Evolutionary conservation across 2,113 vertebrate genomes (phyloP), one percentile per base, ranked within the genome.

Genomic region (Sarotherodon lohbergeri): DNA sequence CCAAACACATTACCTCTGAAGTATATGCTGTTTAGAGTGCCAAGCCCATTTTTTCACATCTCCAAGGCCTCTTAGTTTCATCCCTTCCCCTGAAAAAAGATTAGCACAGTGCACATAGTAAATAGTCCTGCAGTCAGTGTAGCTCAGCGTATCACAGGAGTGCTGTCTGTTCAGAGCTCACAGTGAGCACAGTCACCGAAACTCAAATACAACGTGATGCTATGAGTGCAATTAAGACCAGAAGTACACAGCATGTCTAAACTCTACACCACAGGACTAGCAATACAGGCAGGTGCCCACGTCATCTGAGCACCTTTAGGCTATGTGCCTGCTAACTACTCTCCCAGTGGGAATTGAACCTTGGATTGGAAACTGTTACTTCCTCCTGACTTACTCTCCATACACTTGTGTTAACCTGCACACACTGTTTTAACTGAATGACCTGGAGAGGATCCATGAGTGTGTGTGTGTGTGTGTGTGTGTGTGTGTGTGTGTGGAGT

Each of bases 1-100:
- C 93, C 93, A 94, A 91, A 94, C 93, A 91, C 93, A 94, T 95
- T 93, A 95, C 92, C 93, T 94, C 92, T 89, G 93, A 94, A 90
- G 88, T 92, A 92, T 91, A 79, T 86, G 91, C 91, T 91, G 92
- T 92, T 93, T 87, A 66, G 89, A 89, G 86, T 68, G 85, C 82
- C 54, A 59, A 89, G 68, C 89, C 91, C 88, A 89, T 95, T 92
- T 76, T 94, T 89, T 88, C 84, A 92, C 90, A 85, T 92, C 81
- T 90, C 87, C 76, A 5, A 84, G 88, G 80, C 86, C 73, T 36
- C 91, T 91, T 86, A 32, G 91, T 88, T 89, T 91, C 88, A 88
- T 93, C 85, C 85, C 50, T 56, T 22, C 46, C 27, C 27, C 57
- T 61, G 14, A 61, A 17, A 54, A 79, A 88, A 91, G 86, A 92